Conservation (phyloP, 2,797 vertebrate genomes). For the Cossypha dichroa region DNA sequence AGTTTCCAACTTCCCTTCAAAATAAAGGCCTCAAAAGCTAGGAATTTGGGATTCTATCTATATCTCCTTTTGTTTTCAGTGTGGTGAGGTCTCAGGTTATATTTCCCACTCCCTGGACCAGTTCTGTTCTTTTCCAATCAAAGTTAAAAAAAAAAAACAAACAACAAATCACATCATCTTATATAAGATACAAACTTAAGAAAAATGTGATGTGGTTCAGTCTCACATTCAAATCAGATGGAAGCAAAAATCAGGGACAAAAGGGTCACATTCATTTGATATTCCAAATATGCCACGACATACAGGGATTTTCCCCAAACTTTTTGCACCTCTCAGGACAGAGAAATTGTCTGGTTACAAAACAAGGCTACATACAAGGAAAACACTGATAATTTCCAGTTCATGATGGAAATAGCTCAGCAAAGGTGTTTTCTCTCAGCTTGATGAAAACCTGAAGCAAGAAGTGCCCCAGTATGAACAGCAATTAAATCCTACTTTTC, state of each 20-base stretch:
- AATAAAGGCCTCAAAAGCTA: background rate
- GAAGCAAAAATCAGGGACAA: background rate
- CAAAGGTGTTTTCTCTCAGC: background rate
- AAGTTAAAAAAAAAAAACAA: background rate
- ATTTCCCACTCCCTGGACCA: background rate
- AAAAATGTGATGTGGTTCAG: background rate
- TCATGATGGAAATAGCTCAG: background rate
- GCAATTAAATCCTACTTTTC: background rate
- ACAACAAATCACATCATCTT: background rate
- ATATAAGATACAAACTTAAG: background rate
- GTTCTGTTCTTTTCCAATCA: background rate
- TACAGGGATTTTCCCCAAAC: background rate
- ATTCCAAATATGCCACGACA: background rate
- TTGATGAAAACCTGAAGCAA: background rate
- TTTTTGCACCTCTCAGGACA: background rate
- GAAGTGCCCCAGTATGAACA: background rate
- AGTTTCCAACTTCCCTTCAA: background rate
- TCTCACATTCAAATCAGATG: background rate
- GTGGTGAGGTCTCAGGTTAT: background rate
- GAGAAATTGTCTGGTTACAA: background rate
- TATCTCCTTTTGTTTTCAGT: background rate
- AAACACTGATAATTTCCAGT: background rate
- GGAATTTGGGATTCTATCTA: background rate
- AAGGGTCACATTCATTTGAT: background rate
- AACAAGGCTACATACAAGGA: background rate